Evolutionary conservation across 2,888 invertebrate species (phyloP), one percentile per base, ranked within the genome.

Genomic region (Lomographa bimaculata): DNA sequence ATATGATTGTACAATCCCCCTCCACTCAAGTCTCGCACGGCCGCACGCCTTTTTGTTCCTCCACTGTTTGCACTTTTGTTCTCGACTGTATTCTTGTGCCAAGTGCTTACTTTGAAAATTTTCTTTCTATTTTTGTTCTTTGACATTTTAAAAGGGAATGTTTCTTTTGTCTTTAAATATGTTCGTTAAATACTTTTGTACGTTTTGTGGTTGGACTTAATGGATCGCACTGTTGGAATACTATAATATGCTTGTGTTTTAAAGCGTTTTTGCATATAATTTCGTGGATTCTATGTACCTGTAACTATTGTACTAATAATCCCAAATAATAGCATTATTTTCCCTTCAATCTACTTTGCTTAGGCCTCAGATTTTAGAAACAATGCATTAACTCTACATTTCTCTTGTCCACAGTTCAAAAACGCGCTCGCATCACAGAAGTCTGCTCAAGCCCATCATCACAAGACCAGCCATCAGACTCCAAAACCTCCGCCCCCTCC

Each of bases 391-490:
- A n/a, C n/a, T n/a, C n/a, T n/a, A n/a, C n/a, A n/a, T 54, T 5
- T 57, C 38, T 44, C 11, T 70, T 85, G 81, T 73, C 65, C 53
- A 68, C 86, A 90, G 90, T 80, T 56, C 89, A 89, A 41, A 90
- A 90, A 47, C 85, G 90, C 16, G 84, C 89, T 0, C 80, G 90
- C 46, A 83, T 90, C 67, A 85, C 85, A 0, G 81, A 87, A 54
- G 82, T 87, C 0, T 79, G 80, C 53, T 79, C 87, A 33, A 84
- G 87, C 25, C 84, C 87, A 0, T 83, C 87, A 1, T 85, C 90
- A 0, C 74, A 87, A 1, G 78, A 78, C 19, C 57, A 62, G 5
- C 60, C 66, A 2, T 64, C 63, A 8, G 84, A 85, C 14, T 41
- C 66, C 0, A 84, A 85, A 54, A 79, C 82, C 1, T 79, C 87